Percentiles rank a stretch among this genome's conserved stretches.
Evolutionary conservation across 2,797 vertebrate genomes (phyloP).

Genomic region (Champsocephalus esox): DNA sequence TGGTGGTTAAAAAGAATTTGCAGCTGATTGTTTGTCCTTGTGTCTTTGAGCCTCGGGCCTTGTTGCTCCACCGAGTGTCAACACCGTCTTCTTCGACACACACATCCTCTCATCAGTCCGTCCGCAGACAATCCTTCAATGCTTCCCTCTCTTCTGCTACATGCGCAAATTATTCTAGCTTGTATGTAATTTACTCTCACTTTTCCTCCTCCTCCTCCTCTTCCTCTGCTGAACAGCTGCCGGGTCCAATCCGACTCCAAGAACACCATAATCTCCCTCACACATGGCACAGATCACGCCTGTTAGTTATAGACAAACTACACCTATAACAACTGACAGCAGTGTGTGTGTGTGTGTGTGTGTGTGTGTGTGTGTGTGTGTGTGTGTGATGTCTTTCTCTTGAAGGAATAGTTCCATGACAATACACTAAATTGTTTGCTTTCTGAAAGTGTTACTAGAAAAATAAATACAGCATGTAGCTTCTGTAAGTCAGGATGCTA

Average conservation of each 20-base stretch:
- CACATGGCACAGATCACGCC: conserved; percentile 70
- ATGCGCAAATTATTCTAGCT: conserved; percentile 53
- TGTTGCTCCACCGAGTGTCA: conserved; percentile 64
- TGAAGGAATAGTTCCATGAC: background rate
- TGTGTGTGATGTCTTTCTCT: background rate
- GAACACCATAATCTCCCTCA: conserved; percentile 71
- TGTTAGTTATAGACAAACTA: conserved; percentile 56
- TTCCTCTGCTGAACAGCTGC: conserved; percentile 68
- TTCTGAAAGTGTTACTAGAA: background rate
- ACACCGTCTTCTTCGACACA: conserved; percentile 46
- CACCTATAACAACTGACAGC: conserved; percentile 33
- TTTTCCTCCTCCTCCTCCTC: conserved; percentile 33
- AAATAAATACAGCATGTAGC: background rate
- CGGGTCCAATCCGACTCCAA: conserved; percentile 53
- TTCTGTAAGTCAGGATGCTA: conserved; percentile 4
- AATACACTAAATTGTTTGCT: conserved; percentile 5
- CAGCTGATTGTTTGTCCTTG: conserved; percentile 76
- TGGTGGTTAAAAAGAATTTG: conserved; percentile 74
- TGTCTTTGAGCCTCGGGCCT: conserved; percentile 67
- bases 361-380: background rate
- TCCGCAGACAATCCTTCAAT: conserved; percentile 32
- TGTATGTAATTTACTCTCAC: conserved; percentile 60
- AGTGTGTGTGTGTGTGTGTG: conserved; percentile 1
- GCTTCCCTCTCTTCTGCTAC: conserved; percentile 32
- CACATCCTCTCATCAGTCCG: conserved; percentile 36